phyloP scores from a whole-genome alignment of 2,113 vertebrate species.

The Triplophysa dalaica region DNA sequence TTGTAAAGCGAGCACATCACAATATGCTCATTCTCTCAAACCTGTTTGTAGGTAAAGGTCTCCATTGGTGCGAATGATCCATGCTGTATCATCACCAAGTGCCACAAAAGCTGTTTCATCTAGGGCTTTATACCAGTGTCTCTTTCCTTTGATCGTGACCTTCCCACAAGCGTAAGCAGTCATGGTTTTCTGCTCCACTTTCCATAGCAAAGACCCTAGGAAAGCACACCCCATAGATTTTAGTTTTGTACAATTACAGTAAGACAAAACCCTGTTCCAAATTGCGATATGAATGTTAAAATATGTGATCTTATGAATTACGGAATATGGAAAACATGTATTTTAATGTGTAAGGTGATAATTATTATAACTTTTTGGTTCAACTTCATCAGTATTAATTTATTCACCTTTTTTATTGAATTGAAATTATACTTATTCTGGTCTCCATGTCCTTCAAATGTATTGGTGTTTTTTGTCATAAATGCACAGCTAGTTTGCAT shows the following conservation, averaged over 20 bases:
- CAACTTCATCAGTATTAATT: too few species aligned
- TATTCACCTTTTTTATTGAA: too few species aligned
- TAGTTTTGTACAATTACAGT: neutral
- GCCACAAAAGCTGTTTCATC: slow-evolving; percentile 86
- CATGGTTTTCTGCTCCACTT: slow-evolving; percentile 94
- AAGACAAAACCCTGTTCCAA: neutral
- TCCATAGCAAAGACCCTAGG: slow-evolving; percentile 92
- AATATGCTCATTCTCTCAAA: slow-evolving; percentile 34
- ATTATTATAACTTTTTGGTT: too few species aligned
- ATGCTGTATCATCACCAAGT: slow-evolving; percentile 90
- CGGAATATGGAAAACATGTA: too few species aligned
- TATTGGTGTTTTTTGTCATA: too few species aligned
- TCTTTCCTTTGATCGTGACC: slow-evolving; percentile 88
- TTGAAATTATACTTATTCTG: too few species aligned
- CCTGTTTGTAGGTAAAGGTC: slow-evolving; percentile 95
- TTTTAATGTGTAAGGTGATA: too few species aligned
- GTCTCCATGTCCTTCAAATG: too few species aligned
- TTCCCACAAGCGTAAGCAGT: slow-evolving; percentile 95
- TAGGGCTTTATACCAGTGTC: slow-evolving; percentile 97
- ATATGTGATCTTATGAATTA: too few species aligned
- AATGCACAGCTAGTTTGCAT: too few species aligned
- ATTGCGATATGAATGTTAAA: neutral
- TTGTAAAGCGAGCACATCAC: neutral
- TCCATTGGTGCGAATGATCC: slow-evolving; percentile 94
- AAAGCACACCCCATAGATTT: neutral